phyloP scores from a whole-genome alignment of 2,113 vertebrate species.

The Egretta garzetta region DNA sequence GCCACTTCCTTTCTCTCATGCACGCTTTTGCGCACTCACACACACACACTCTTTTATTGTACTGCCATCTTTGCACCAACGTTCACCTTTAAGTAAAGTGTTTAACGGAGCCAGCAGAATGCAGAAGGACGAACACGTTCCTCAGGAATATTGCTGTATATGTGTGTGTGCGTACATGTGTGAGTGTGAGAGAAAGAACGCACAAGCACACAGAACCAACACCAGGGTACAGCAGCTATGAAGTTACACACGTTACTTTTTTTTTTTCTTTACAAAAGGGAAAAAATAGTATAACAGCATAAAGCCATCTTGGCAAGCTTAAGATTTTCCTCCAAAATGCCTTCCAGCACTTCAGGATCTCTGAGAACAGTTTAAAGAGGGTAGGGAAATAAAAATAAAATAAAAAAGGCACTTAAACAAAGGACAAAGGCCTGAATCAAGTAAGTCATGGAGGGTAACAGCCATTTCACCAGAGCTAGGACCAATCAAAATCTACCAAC shows the following conservation, averaged over 20 bases:
- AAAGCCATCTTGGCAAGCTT: slow-evolving; percentile 65
- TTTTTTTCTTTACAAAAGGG: slow-evolving; percentile 55
- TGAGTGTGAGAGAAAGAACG: neutral
- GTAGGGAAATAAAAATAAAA: slow-evolving; percentile 3
- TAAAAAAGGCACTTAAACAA: slow-evolving; percentile 81
- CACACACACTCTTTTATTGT: slow-evolving; percentile 41
- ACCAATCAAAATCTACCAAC: slow-evolving; percentile 63
- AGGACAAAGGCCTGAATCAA: slow-evolving; percentile 81
- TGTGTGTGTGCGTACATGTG: neutral
- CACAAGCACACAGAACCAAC: slow-evolving; percentile 52
- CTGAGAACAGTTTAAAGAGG: slow-evolving; percentile 71
- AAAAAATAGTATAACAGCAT: slow-evolving; percentile 66
- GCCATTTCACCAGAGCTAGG: slow-evolving; percentile 68
- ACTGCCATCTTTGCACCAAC: neutral
- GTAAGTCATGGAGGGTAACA: slow-evolving; percentile 71
- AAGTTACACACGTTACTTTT: slow-evolving; percentile 38
- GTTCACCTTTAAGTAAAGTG: neutral
- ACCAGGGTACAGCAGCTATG: slow-evolving; percentile 66
- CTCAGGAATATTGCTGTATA: slow-evolving; percentile 17
- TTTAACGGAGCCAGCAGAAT: slow-evolving; percentile 8
- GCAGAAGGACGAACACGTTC: neutral
- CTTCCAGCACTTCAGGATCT: slow-evolving; percentile 72
- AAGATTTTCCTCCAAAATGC: slow-evolving; percentile 73
- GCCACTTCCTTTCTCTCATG: slow-evolving; percentile 16
- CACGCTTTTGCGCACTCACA: neutral